A percentile compares a stretch with the other conserved stretches of the same genome.
These are phyloP conservation scores for Zygogramma bicolorata DNA, from an alignment of 2,888 invertebrate species.

Conservation along the genomic window DNA sequence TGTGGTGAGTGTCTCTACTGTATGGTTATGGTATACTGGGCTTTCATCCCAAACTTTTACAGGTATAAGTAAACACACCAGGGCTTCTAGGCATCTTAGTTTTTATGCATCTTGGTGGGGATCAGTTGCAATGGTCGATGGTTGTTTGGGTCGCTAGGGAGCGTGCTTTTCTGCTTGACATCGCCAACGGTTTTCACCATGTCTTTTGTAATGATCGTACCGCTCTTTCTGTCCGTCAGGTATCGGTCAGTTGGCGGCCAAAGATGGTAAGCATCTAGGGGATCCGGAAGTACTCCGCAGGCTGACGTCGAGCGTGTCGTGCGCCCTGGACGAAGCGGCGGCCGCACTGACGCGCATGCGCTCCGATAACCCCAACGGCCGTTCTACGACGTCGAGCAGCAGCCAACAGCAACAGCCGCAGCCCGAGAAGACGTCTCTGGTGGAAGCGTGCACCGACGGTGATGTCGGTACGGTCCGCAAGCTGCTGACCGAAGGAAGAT, in stretches of 20 bases:
- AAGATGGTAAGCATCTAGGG: conserved; percentile 86
- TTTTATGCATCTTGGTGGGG: too few species aligned
- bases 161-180: too few species aligned
- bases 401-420: conserved; percentile 29
- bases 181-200: background rate
- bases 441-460: conserved; percentile 94
- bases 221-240: conserved; percentile 67
- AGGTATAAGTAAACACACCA: too few species aligned
- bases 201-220: background rate
- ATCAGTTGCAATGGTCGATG: too few species aligned
- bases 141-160: too few species aligned
- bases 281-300: conserved; percentile 90
- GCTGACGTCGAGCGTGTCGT: conserved; percentile 85
- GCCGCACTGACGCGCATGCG: conserved; percentile 97
- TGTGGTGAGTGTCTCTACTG: too few species aligned
- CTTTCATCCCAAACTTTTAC: too few species aligned
- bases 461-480: conserved; percentile 94
- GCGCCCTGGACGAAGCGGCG: conserved; percentile 96
- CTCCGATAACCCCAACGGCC: conserved; percentile 75
- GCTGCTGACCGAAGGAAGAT: conserved; percentile 91
- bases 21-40: too few species aligned
- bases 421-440: conserved; percentile 72
- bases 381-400: conserved; percentile 5
- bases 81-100: too few species aligned
- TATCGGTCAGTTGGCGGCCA: conserved; percentile 83